Evolutionary conservation across 2,113 vertebrate species (phyloP).

Genomic region (Carettochelys insculpta): DNA sequence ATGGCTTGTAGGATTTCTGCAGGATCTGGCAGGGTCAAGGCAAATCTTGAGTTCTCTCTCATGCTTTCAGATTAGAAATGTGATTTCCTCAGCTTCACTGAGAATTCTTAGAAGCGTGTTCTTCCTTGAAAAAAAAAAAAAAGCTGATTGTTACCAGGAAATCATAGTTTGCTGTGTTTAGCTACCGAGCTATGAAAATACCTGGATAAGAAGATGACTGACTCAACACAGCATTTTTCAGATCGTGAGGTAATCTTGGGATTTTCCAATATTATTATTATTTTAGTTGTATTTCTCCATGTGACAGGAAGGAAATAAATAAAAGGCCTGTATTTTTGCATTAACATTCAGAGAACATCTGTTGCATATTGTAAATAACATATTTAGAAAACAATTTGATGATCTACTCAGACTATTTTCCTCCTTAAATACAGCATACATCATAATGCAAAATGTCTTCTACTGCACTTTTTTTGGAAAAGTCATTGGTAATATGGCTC

Average conservation of each 20-base stretch:
- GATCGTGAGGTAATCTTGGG: slow-evolving; percentile 80
- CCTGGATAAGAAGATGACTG: slow-evolving; percentile 81
- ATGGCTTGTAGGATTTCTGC: not conserved
- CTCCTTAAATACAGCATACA: slow-evolving; percentile 55
- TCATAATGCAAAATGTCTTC: slow-evolving; percentile 37
- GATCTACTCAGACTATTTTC: slow-evolving; percentile 72
- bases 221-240: slow-evolving; percentile 80
- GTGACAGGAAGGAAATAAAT: slow-evolving; percentile 78
- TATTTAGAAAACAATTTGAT: slow-evolving; percentile 81
- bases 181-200: slow-evolving; percentile 82
- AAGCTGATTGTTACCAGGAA: slow-evolving; percentile 76
- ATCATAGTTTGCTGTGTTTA: slow-evolving; percentile 73
- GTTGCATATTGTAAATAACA: slow-evolving; percentile 85
- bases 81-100: slow-evolving; percentile 65
- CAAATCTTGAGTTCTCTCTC: not conserved
- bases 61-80: slow-evolving; percentile 28
- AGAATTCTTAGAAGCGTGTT: slow-evolving; percentile 72
- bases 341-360: slow-evolving; percentile 82
- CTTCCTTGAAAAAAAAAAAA: slow-evolving; percentile 62
- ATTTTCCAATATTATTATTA: slow-evolving; percentile 79
- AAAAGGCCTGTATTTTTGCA: slow-evolving; percentile 80
- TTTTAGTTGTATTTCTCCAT: slow-evolving; percentile 82
- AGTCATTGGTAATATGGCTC: slow-evolving; percentile 5
- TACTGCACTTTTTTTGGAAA: not conserved
- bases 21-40: not conserved